Evolutionary conservation across 1,140 invertebrate species (phyloP).

Genomic region (Drosophila tropicalis): DNA sequence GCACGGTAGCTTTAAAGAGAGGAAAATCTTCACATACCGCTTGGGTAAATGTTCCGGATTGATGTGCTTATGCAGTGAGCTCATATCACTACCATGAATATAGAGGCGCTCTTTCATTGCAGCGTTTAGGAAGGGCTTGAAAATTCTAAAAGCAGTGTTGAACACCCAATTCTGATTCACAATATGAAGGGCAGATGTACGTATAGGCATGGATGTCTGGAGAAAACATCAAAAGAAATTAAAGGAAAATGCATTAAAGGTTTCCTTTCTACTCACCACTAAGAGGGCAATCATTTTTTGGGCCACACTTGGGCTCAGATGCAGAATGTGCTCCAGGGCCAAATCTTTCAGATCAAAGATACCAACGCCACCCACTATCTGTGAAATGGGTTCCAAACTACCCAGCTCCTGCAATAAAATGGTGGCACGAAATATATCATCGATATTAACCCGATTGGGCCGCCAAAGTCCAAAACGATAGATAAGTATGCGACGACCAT

Average conservation of each 20-base stretch:
- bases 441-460: slow-evolving; percentile 86
- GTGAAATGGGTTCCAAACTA: slow-evolving; percentile 88
- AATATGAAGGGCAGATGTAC: slow-evolving; percentile 90
- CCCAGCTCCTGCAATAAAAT: slow-evolving; percentile 89
- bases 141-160: slow-evolving; percentile 90
- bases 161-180: slow-evolving; percentile 92
- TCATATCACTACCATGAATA: slow-evolving; percentile 90
- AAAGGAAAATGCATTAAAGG: neutral
- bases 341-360: slow-evolving; percentile 90
- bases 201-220: slow-evolving; percentile 89
- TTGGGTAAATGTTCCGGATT: slow-evolving; percentile 88
- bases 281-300: slow-evolving; percentile 87
- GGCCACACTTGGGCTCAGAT: slow-evolving; percentile 88
- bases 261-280: slow-evolving; percentile 84
- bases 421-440: slow-evolving; percentile 89
- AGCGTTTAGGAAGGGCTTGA: slow-evolving; percentile 89
- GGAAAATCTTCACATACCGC: slow-evolving; percentile 77
- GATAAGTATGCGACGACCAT: slow-evolving; percentile 83
- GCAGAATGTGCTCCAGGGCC: slow-evolving; percentile 88
- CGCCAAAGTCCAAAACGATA: slow-evolving; percentile 88
- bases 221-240: neutral
- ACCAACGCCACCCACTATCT: slow-evolving; percentile 90
- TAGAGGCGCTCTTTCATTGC: slow-evolving; percentile 88
- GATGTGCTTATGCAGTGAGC: slow-evolving; percentile 90
- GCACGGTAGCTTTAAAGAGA: neutral